These are phyloP conservation scores for Mechanitis mazaeus DNA, from an alignment of 2,888 invertebrate genomes.

Conservation along the genomic window DNA sequence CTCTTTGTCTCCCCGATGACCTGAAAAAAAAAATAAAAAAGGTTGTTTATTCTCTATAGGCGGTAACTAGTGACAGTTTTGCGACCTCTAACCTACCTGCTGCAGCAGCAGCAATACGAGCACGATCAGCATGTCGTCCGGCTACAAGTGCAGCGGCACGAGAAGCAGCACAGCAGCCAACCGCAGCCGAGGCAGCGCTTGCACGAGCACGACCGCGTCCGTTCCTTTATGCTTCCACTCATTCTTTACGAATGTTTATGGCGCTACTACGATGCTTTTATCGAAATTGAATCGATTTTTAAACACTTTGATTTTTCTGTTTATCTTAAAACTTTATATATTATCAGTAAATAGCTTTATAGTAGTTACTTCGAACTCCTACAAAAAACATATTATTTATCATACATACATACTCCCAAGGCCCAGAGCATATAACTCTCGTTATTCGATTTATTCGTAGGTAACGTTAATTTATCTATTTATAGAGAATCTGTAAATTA, in stretches of 20 bases:
- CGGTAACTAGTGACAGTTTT: slow-evolving; percentile 1
- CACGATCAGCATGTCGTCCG: slow-evolving; percentile 22
- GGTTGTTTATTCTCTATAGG: background rate
- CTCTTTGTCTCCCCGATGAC: slow-evolving; percentile 57
- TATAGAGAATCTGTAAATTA: too few relatives aligned
- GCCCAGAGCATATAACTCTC: too few relatives aligned
- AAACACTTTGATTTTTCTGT: too few relatives aligned
- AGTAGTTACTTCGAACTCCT: too few relatives aligned
- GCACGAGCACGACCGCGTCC: slow-evolving; percentile 44
- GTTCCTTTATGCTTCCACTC: slow-evolving; percentile 43
- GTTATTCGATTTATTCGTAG: too few relatives aligned
- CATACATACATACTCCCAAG: too few relatives aligned
- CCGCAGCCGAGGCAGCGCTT: slow-evolving; percentile 39
- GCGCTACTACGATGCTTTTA: slow-evolving; percentile 27
- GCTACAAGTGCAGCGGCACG: slow-evolving; percentile 41
- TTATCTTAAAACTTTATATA: too few relatives aligned
- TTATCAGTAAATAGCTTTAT: too few relatives aligned
- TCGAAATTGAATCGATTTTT: background rate
- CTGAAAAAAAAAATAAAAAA: slow-evolving; percentile 33
- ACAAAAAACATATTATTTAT: too few relatives aligned
- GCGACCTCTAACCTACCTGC: slow-evolving; percentile 36
- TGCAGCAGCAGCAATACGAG: slow-evolving; percentile 46
- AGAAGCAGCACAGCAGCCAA: slow-evolving; percentile 46
- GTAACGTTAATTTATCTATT: too few relatives aligned
- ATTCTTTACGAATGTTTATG: slow-evolving; percentile 32